Conservation (phyloP, 2,113 vertebrate species). For the Tyto alba region DNA sequence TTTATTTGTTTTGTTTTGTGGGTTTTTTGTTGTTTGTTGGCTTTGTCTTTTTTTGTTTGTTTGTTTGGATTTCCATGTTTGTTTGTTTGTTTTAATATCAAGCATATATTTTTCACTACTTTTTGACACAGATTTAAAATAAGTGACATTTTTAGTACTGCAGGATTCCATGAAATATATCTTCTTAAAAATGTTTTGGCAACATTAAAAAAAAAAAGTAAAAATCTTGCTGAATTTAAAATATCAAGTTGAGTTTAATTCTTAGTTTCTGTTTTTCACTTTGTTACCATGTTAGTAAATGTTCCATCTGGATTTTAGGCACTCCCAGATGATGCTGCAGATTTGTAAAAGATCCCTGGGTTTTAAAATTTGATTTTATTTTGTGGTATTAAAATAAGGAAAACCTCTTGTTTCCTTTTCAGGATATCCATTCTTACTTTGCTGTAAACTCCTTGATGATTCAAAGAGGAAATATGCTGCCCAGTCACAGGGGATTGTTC, state of each 20-base stretch:
- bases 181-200: neutral
- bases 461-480: conserved; percentile 36
- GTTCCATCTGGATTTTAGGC: neutral
- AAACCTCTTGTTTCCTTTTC: neutral
- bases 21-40: too few species aligned
- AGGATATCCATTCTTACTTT: conserved; percentile 20
- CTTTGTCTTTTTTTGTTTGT: too few species aligned
- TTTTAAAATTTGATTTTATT: neutral
- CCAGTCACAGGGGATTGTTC: conserved; percentile 35
- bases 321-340: neutral
- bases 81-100: neutral
- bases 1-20: too few species aligned
- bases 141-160: neutral
- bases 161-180: neutral
- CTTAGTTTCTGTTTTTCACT: neutral
- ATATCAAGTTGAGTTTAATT: neutral
- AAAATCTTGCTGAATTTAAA: neutral
- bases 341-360: neutral
- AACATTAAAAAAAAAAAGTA: neutral
- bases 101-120: neutral
- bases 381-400: neutral
- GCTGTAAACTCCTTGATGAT: neutral
- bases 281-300: neutral
- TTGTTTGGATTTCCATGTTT: conserved; percentile 2
- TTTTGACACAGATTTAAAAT: neutral